Evolutionary conservation across 35 echinoderm and acorn worm genomes (phyloP), one percentile per base, ranked within the genome.

Genomic region (Apostichopus californicus): DNA sequence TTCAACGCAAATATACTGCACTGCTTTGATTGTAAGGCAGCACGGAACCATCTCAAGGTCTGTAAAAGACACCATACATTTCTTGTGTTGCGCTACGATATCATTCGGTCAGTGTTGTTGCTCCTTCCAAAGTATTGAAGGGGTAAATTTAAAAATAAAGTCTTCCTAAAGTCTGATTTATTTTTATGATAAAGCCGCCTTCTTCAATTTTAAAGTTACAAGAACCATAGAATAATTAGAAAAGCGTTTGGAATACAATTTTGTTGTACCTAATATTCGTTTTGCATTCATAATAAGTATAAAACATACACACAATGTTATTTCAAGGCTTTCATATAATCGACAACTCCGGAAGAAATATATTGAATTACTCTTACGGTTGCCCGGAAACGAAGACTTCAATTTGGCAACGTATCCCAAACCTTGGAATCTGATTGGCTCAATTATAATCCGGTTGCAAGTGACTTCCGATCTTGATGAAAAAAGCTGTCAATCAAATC

Each of bases 361-460:
- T 89, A 89, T 89, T 89, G 86, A 89, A 89, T 89, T 89, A 89
- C 86, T 89, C 86, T 89, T 89, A 89, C 64, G 86, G 86, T 89
- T 89, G 86, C 86, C 86, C 86, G 86, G 86, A 89, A 89, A 89
- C 86, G 86, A 73, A 89, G 86, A 89, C 86, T 89, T 89, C 86
- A 89, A 68, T 89, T 89, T 89, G 86, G 86, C 86, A 89, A 89
- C 86, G 86, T 89, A 89, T 89, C 86, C 86, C 28, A 22, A 73
- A 89, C 34, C 86, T 68, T 53, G 86, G 17, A 66, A 89, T 89
- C 86, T 89, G 86, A 89, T 89, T 89, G 86, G 86, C 86, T 89
- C 86, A 89, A 89, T 89, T 89, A 89, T 89, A 89, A 89, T 89
- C 86, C 86, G 86, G 86, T 89, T 89, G 86, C 86, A 89, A 89